Percentiles rank a stretch among this genome's conserved stretches.
These are phyloP conservation scores for Lithobates sylvaticus DNA, from an alignment of 2,797 vertebrate species.

Conservation along the genomic window DNA sequence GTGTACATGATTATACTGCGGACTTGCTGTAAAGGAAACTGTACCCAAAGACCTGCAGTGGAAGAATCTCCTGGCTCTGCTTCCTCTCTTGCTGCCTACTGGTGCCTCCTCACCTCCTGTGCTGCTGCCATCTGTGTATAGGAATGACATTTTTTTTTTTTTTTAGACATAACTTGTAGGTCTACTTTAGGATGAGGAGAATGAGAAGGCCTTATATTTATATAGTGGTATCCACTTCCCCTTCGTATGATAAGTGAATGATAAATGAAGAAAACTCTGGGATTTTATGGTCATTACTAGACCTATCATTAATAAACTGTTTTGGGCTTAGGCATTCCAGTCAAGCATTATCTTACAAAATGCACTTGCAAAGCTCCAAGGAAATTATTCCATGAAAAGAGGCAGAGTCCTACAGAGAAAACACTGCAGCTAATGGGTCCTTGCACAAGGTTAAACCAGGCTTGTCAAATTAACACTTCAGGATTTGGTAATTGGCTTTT, in stretches of 20 bases:
- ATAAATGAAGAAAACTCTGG: neutral
- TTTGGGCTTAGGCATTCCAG: neutral
- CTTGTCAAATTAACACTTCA: slow-evolving; percentile 51
- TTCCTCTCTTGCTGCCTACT: too few relatives aligned
- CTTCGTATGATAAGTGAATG: neutral
- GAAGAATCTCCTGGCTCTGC: too few relatives aligned
- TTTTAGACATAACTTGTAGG: too few relatives aligned
- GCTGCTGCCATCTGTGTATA: too few relatives aligned
- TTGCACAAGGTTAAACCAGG: slow-evolving; percentile 52
- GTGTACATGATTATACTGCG: too few relatives aligned
- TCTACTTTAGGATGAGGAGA: too few relatives aligned
- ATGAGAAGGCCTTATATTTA: too few relatives aligned
- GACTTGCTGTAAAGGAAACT: too few relatives aligned
- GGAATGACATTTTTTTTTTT: too few relatives aligned
- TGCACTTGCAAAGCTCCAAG: neutral
- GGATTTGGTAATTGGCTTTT: slow-evolving; percentile 48
- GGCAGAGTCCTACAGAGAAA: slow-evolving; percentile 31
- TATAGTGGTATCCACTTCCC: neutral
- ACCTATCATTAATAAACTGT: neutral
- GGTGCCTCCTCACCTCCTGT: too few relatives aligned
- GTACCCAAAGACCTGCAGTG: too few relatives aligned
- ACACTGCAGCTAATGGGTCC: slow-evolving; percentile 45
- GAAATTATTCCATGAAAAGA: slow-evolving; percentile 27
- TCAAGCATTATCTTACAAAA: neutral
- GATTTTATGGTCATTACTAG: neutral